phyloP scores from a whole-genome alignment of 2,797 vertebrate species.

The Sternotherus odoratus region DNA sequence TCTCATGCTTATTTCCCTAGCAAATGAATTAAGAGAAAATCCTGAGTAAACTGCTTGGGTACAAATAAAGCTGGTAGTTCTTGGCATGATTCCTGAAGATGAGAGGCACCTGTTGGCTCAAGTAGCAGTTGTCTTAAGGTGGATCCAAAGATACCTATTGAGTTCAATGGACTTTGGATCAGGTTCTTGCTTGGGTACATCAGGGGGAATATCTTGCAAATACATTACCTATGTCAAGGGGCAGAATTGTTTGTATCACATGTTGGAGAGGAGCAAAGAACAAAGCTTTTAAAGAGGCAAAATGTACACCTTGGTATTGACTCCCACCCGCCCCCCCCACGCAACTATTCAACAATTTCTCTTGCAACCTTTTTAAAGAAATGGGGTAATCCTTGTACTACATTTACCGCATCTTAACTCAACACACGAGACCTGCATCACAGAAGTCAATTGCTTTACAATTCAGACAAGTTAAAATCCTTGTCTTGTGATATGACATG shows the following conservation, averaged over 20 bases:
- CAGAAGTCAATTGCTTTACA: conserved; percentile 39
- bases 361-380: conserved; percentile 47
- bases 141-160: neutral
- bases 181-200: neutral
- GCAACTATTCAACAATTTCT: conserved; percentile 33
- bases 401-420: conserved; percentile 42
- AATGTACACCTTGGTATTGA: conserved; percentile 24
- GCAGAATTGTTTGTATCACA: neutral
- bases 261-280: neutral
- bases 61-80: conserved; percentile 19
- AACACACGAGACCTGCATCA: neutral
- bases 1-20: conserved; percentile 61
- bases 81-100: conserved; percentile 5
- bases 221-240: neutral
- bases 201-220: neutral
- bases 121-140: neutral
- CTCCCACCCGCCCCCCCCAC: neutral
- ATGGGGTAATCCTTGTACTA: conserved; percentile 23
- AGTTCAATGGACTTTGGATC: neutral
- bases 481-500: neutral
- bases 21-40: neutral
- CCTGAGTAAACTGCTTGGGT: conserved; percentile 23
- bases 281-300: neutral
- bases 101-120: conserved; percentile 7
- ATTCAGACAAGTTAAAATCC: conserved; percentile 32